These are phyloP conservation scores for Carcharodon carcharias DNA, from an alignment of 2,797 vertebrate species.

Conservation along the genomic window DNA sequence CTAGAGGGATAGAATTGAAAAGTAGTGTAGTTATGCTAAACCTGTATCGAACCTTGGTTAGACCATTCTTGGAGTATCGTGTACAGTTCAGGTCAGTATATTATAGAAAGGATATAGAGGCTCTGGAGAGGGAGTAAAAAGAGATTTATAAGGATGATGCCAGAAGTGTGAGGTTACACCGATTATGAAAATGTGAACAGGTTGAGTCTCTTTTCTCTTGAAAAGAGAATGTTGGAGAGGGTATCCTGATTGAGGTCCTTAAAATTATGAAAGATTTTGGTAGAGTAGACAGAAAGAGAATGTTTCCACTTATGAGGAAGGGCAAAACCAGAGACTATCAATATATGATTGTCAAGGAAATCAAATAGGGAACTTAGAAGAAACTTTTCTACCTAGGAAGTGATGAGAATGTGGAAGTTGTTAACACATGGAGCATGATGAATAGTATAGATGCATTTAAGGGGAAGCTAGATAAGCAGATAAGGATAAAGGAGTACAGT, in stretches of 20 bases:
- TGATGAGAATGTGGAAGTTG: not conserved
- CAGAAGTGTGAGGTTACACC: too few species aligned
- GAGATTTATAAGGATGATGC: not conserved
- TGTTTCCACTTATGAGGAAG: not conserved
- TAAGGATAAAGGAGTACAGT: not conserved
- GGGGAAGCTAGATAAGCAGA: not conserved
- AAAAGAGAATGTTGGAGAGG: too few species aligned
- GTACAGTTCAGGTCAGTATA: not conserved
- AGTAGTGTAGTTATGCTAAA: not conserved
- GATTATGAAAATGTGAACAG: not conserved
- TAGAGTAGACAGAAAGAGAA: not conserved
- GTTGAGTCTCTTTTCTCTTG: not conserved
- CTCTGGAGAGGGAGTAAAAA: not conserved
- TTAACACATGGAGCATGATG: not conserved
- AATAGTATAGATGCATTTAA: not conserved
- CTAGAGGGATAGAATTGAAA: not conserved
- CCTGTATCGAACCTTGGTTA: not conserved
- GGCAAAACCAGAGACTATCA: not conserved
- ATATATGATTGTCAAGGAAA: not conserved
- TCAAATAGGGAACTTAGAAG: not conserved
- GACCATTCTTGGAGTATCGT: not conserved
- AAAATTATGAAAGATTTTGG: not conserved
- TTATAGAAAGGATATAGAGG: not conserved
- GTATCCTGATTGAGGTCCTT: not conserved
- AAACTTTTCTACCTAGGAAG: not conserved